These are phyloP conservation scores for Morelia viridis DNA, from an alignment of 2,797 vertebrate genomes.

Conservation along the genomic window DNA sequence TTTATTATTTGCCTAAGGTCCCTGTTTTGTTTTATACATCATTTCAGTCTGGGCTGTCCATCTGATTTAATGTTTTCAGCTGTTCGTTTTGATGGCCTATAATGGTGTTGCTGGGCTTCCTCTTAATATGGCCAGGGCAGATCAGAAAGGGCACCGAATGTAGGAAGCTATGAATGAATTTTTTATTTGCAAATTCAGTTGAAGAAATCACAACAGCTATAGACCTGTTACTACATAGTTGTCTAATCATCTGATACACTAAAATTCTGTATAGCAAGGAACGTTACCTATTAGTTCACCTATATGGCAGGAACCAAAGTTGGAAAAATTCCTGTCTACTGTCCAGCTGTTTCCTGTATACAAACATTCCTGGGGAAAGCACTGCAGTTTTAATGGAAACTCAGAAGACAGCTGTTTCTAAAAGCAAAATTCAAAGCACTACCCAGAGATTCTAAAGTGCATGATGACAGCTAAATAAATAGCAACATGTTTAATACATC, in stretches of 20 bases:
- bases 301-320: not conserved
- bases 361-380: not conserved
- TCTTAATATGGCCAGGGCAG: not conserved
- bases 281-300: not conserved
- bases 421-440: conserved; percentile 28
- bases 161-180: not conserved
- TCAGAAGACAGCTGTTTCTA: not conserved
- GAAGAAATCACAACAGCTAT: not conserved
- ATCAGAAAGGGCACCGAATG: not conserved
- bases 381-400: not conserved
- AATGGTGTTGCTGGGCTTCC: not conserved
- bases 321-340: too few species aligned
- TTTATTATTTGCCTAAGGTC: too few species aligned
- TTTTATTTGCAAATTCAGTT: not conserved
- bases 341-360: not conserved
- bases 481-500: conserved; percentile 65
- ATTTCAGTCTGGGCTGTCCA: too few species aligned
- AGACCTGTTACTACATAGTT: not conserved
- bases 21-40: too few species aligned
- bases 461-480: conserved; percentile 59
- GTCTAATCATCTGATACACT: not conserved
- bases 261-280: not conserved
- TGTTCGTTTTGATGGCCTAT: too few species aligned
- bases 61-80: too few species aligned
- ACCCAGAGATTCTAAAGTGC: conserved; percentile 74